These are phyloP conservation scores for Engraulis encrasicolus DNA, from an alignment of 2,113 vertebrate species.

Conservation along the genomic window DNA sequence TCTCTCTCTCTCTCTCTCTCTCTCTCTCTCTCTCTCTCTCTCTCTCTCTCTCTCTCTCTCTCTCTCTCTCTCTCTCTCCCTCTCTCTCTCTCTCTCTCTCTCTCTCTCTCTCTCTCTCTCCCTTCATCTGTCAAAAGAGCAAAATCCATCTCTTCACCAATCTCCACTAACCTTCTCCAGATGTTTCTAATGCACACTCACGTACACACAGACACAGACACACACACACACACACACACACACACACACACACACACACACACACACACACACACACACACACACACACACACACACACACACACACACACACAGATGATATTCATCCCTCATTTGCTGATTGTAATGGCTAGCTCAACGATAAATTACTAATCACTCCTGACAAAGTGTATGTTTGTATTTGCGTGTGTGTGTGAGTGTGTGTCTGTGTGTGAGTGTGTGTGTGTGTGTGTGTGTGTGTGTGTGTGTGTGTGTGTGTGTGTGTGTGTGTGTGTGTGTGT, in stretches of 20 bases:
- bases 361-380: no score
- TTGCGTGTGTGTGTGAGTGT: background rate
- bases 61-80: no score
- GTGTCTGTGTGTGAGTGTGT: constrained; percentile 1
- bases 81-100: background rate
- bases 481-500: no score
- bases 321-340: background rate
- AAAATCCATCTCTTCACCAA: background rate
- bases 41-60: background rate
- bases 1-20: no score
- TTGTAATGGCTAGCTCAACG: background rate
- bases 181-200: background rate
- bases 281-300: background rate
- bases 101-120: background rate
- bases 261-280: constrained; percentile 2
- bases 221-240: constrained; percentile 17
- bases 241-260: constrained; percentile 15
- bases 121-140: constrained; percentile 1
- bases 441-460: background rate
- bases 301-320: no score
- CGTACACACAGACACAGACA: constrained; percentile 19
- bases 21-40: no score
- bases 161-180: background rate
- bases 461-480: no score
- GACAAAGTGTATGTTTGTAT: background rate